Conservation (phyloP, 2,888 invertebrate species). For the Augochlorella aurata region DNA sequence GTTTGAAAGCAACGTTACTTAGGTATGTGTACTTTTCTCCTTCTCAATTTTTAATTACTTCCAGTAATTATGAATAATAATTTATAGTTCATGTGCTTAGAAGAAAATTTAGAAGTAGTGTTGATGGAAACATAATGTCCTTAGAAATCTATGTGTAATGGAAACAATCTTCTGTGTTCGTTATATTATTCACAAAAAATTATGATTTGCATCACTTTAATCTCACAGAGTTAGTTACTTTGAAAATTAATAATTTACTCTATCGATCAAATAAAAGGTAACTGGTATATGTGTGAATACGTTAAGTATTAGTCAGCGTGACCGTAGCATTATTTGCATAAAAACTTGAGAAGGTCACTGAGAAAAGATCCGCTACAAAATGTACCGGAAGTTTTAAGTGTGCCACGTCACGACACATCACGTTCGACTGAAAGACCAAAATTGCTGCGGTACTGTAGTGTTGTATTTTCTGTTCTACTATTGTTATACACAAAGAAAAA, state of each 20-base stretch:
- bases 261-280: background rate
- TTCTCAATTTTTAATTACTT: background rate
- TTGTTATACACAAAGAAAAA: background rate
- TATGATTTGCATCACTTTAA: background rate
- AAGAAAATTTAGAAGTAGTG: background rate
- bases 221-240: background rate
- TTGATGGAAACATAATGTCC: background rate
- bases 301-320: background rate
- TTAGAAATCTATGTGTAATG: background rate
- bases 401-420: constrained; percentile 1
- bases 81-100: too few relatives aligned
- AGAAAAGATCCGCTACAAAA: constrained; percentile 15
- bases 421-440: constrained; percentile 3
- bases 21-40: background rate
- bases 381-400: constrained; percentile 30
- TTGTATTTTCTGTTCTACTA: background rate
- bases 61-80: too few relatives aligned
- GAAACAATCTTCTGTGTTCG: background rate
- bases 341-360: constrained; percentile 18
- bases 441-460: background rate
- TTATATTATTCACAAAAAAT: background rate
- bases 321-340: background rate
- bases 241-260: background rate
- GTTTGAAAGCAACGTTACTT: background rate
- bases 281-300: background rate